A percentile compares a stretch with the other conserved stretches of the same genome.
phyloP scores from a whole-genome alignment of 2,113 vertebrate genomes.

The Plecotus auritus region DNA sequence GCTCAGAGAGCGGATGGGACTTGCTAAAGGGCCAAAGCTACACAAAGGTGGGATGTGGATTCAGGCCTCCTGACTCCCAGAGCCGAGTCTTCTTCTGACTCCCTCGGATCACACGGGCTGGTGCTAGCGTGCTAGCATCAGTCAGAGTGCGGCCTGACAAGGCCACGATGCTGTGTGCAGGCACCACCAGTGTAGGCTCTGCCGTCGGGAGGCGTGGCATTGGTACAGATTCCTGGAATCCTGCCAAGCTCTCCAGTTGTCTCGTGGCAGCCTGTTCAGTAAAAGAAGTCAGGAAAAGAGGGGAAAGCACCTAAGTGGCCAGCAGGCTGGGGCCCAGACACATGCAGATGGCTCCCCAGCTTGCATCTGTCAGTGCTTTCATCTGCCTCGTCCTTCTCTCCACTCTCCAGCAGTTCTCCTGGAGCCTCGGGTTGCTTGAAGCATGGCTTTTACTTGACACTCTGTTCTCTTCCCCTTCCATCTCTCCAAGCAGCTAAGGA shows the following conservation, averaged over 20 bases:
- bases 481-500: not conserved
- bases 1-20: not conserved
- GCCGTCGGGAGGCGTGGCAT: not conserved
- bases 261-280: not conserved
- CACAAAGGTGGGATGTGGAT: not conserved
- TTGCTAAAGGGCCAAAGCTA: not conserved
- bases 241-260: not conserved
- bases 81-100: not conserved
- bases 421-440: not conserved
- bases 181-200: not conserved
- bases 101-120: not conserved
- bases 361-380: not conserved
- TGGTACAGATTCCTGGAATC: not conserved
- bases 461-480: not conserved
- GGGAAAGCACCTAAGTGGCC: not conserved
- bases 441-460: not conserved
- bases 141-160: not conserved
- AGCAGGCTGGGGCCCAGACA: not conserved
- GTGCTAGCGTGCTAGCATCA: not conserved
- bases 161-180: not conserved
- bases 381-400: not conserved
- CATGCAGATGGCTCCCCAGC: fast-evolving
- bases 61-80: not conserved
- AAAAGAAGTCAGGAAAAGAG: not conserved
- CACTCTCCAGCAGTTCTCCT: not conserved